Conservation (phyloP, 2,113 vertebrate species). For the Entomyzon cyanotis region DNA sequence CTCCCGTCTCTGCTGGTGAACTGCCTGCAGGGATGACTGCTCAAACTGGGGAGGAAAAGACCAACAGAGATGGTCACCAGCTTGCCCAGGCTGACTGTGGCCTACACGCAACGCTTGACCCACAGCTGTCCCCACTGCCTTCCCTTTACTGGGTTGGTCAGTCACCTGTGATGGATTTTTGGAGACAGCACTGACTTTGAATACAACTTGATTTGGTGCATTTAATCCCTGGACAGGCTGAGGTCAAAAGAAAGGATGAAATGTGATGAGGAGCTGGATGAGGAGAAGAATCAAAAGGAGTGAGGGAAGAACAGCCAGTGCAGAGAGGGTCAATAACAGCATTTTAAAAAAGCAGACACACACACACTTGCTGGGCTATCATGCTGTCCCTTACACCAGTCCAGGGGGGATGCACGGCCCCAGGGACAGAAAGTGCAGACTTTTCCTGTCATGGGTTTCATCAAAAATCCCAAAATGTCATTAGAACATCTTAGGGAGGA, state of each 20-base stretch:
- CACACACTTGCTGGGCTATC: neutral
- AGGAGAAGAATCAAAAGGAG: neutral
- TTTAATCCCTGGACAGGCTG: neutral
- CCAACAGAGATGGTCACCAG: neutral
- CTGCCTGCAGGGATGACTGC: conserved; percentile 71
- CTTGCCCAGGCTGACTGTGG: neutral
- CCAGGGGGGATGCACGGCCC: neutral
- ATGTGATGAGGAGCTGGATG: neutral
- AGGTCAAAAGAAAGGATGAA: neutral
- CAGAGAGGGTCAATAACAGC: accelerated
- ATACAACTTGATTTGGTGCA: neutral
- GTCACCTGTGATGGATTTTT: neutral
- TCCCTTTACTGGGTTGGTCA: neutral
- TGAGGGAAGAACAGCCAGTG: neutral
- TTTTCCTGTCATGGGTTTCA: neutral
- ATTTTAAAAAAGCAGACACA: neutral
- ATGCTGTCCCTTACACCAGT: neutral
- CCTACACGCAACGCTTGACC: neutral
- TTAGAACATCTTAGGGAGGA: neutral
- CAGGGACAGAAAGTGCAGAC: neutral
- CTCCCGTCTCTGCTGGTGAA: conserved; percentile 84
- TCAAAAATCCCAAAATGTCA: neutral
- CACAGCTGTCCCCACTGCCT: neutral
- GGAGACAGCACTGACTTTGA: neutral
- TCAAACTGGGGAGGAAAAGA: conserved; percentile 53